These are phyloP conservation scores for Alligator mississippiensis DNA, from an alignment of 2,113 vertebrate species.

Conservation along the genomic window DNA sequence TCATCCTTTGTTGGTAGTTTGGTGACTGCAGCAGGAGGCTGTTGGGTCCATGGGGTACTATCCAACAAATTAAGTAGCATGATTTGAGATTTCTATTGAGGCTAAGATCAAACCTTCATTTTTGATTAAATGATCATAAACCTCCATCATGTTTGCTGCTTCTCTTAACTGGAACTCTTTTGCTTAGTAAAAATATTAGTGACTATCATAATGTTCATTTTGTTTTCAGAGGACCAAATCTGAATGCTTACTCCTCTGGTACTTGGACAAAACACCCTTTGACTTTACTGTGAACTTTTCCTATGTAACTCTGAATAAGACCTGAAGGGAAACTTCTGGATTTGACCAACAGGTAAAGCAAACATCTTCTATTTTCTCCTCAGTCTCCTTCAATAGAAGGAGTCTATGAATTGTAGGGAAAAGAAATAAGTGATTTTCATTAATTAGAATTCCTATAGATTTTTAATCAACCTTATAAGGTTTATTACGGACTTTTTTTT, in stretches of 20 bases:
- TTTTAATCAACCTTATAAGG: neutral
- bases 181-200: neutral
- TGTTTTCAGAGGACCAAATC: neutral
- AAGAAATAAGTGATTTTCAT: neutral
- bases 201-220: accelerated
- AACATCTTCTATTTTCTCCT: accelerated
- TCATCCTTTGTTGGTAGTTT: neutral
- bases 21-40: neutral
- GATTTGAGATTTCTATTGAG: neutral
- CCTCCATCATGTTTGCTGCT: neutral
- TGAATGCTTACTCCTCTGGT: neutral
- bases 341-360: neutral
- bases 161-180: neutral
- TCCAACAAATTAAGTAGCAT: accelerated
- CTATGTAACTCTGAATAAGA: neutral
- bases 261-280: neutral
- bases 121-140: neutral
- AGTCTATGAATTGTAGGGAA: accelerated
- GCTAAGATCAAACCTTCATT: neutral
- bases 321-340: neutral
- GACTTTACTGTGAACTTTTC: neutral
- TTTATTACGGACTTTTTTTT: neutral
- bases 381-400: neutral
- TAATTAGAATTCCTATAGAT: neutral
- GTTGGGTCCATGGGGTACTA: accelerated